Evolutionary conservation across 1,140 invertebrate genomes (phyloP), one percentile per base, ranked within the genome.

Genomic region (Pomacea maculata): DNA sequence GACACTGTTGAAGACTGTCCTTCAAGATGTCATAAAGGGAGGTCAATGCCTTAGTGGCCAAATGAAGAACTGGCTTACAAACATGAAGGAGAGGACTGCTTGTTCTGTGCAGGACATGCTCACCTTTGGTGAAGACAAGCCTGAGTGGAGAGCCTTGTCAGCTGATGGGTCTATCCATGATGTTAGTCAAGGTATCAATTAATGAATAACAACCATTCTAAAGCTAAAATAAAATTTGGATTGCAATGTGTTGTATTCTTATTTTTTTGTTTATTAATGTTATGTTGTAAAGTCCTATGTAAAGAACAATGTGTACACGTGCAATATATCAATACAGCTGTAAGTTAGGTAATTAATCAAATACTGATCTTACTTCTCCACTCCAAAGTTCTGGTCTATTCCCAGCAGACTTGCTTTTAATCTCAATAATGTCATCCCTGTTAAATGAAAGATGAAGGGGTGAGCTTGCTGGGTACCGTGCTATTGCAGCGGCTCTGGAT

Each of bases 371-470:
- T 92, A 93, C 93, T 92, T 94, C 93, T 45, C 94, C 94, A 84
- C 94, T 95, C 95, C 95, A 96, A 79, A 95, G 89, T 83, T 94
- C 93, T 12, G 85, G 87, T 83, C 94, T 93, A 7, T 85, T 92
- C 45, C 95, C 95, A 87, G 94, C 94, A 82, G 93, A 93, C 91
- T 96, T 96, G 88, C 95, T 95, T 81, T 92, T 94, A 81, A 96
- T 92, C 78, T 88, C 92, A 3, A 95, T 93, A 7, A 94, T 91
- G n/a, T 90, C 86, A 88, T 95, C 94, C 19, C 86, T 86, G 57
- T 91, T 90, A 90, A 95, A 96, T 54, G 94, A 93, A 57, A 96
- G 90, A 78, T 95, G 91, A 34, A 93, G 92, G 34, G 91, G 87
- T 78, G 94, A 93, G 77, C 85, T 85, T n/a, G 81, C 75, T 45